Evolutionary conservation across 92 coral and sea anemone species (phyloP), one percentile per base, ranked within the genome.

Genomic region (Plumapathes pennacea): DNA sequence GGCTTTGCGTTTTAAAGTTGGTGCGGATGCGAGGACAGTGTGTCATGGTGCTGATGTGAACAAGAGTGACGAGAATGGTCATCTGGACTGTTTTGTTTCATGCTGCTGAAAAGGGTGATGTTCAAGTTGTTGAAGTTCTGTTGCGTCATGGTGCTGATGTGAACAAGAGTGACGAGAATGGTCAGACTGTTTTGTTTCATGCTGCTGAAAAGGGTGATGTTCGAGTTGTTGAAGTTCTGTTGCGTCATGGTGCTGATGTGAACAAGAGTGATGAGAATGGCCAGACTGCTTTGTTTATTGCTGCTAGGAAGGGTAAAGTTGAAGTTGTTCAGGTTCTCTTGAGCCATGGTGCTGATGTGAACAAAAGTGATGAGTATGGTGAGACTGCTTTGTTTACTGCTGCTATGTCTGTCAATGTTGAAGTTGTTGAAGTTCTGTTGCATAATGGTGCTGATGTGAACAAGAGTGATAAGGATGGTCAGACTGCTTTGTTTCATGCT

Each of bases 281-380:
- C 13, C 22, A 56, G 36, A 56, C 63, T 56, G 63, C 63, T 34
- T 9, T 56, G 63, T 56, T 56, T 33, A 0, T 7, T 34, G 63
- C 63, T n/a, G 28, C 11, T 13, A 7, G 12, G 0, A 56, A 36
- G 6, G 3, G 2, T 18, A 46, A 46, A 11, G 23, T 8, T 22
- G 19, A 5, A 22, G 26, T 46, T 17, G 52, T 46, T 5, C 52
- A 1, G 23, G 5, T 17, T 4, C 26, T 46, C 22, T 22, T 46
- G 10, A 31, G 26, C 26, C n/a, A 26, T 46, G 52, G 52, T 46
- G 52, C 52, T 18, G 52, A 46, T 46, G 52, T 46, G 28, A 46
- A 46, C 23, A 46, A 46, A 20, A 17, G 19, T 46, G 26, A 46
- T 46, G 11, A 46, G 3, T 3, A 13, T 46, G 52, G 52, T 0